Conservation (phyloP, 2,797 vertebrate genomes). For the Tragelaphus eurycerus region DNA sequence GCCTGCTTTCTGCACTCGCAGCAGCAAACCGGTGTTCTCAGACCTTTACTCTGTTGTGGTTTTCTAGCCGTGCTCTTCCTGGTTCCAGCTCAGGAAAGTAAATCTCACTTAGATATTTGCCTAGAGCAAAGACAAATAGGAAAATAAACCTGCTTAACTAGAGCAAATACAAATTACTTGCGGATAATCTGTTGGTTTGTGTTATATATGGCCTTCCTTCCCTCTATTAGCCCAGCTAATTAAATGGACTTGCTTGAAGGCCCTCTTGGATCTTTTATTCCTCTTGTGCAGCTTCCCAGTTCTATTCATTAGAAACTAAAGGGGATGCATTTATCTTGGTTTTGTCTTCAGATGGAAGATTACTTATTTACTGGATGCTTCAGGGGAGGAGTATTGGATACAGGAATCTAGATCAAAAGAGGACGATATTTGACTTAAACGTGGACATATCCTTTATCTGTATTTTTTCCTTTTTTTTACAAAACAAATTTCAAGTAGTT, state of each 20-base stretch:
- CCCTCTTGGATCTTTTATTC: slow-evolving; percentile 40
- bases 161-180: slow-evolving; percentile 47
- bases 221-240: slow-evolving; percentile 39
- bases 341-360: slow-evolving; percentile 19
- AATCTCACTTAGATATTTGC: slow-evolving; percentile 17
- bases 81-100: background rate
- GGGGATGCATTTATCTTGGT: slow-evolving; percentile 41
- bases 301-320: slow-evolving; percentile 50
- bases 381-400: background rate
- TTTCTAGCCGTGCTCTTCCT: background rate
- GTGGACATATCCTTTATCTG: background rate
- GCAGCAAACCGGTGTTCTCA: background rate
- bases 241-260: slow-evolving; percentile 38
- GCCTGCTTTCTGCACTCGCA: background rate
- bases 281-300: slow-evolving; percentile 30
- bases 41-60: background rate
- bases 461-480: background rate
- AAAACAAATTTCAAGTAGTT: background rate
- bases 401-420: background rate
- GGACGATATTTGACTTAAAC: background rate
- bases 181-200: background rate
- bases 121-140: slow-evolving; percentile 39
- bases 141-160: slow-evolving; percentile 41
- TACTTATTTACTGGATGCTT: slow-evolving; percentile 19
- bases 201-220: slow-evolving; percentile 8